These are phyloP conservation scores for Polypterus senegalus DNA, from an alignment of 2,113 vertebrate genomes.

Conservation along the genomic window DNA sequence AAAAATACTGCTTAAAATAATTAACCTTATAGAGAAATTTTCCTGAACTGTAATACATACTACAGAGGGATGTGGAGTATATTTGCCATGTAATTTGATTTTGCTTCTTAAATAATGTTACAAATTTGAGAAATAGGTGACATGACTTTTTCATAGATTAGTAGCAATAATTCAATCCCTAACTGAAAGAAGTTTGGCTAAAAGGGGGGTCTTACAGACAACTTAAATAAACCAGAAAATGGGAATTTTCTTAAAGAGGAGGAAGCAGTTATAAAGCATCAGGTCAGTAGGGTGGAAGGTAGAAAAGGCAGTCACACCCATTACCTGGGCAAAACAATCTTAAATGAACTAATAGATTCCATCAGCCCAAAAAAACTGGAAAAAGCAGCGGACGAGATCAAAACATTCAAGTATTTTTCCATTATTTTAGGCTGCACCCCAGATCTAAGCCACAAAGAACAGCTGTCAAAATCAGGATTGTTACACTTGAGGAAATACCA, in stretches of 20 bases:
- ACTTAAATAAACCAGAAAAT: conserved; percentile 3
- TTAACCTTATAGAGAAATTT: too few relatives aligned
- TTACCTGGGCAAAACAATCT: conserved; percentile 16
- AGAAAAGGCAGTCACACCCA: conserved; percentile 8
- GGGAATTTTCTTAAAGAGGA: conserved; percentile 14
- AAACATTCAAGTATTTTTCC: conserved; percentile 18
- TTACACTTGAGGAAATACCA: conserved; percentile 6
- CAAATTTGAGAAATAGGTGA: too few relatives aligned
- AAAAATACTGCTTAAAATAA: too few relatives aligned
- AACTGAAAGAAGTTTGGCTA: too few relatives aligned
- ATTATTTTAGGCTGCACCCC: conserved; percentile 20
- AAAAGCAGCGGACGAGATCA: conserved; percentile 11
- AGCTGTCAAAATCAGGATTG: conserved; percentile 9
- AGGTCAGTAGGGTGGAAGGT: conserved; percentile 14
- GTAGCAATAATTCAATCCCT: too few relatives aligned
- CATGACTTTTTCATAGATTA: too few relatives aligned
- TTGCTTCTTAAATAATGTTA: too few relatives aligned
- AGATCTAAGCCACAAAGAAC: conserved; percentile 13
- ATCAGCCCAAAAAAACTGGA: conserved; percentile 12
- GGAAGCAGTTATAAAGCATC: conserved; percentile 14
- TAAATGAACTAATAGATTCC: conserved; percentile 20
- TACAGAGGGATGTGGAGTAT: too few relatives aligned
- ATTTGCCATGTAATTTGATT: too few relatives aligned
- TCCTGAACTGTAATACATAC: too few relatives aligned
- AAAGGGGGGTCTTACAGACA: too few relatives aligned